phyloP scores from a whole-genome alignment of 2,888 invertebrate species.

The Embidobia sp. region DNA sequence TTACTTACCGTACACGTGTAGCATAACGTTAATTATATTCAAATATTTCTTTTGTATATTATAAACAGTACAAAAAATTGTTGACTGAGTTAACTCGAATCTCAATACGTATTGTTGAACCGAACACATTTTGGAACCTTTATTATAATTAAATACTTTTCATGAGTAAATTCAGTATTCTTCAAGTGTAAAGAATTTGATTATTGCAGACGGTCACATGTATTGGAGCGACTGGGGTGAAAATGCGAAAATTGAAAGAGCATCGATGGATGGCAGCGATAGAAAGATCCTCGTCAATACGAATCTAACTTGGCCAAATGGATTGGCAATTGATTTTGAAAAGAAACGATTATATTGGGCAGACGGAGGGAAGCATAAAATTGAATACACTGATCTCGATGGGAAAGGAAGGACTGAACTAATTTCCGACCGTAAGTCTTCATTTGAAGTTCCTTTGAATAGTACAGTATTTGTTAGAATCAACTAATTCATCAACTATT shows the following conservation, averaged over 20 bases:
- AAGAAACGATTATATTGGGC: slow-evolving; percentile 92
- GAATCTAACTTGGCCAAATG: slow-evolving; percentile 92
- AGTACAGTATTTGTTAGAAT: no score
- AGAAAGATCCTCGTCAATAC: slow-evolving; percentile 85
- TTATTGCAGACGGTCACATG: slow-evolving; percentile 87
- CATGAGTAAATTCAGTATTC: no score
- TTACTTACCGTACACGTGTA: no score
- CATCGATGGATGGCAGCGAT: slow-evolving; percentile 92
- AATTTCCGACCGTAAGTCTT: slow-evolving; percentile 81
- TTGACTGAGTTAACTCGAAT: no score
- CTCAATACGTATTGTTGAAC: no score
- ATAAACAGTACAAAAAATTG: no score
- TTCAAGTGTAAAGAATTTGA: background rate
- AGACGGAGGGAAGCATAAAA: slow-evolving; percentile 90
- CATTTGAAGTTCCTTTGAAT: background rate
- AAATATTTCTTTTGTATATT: no score
- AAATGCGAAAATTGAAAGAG: slow-evolving; percentile 90
- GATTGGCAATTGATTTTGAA: slow-evolving; percentile 90
- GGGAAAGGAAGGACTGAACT: slow-evolving; percentile 87
- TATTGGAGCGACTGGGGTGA: slow-evolving; percentile 97
- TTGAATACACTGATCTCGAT: slow-evolving; percentile 91
- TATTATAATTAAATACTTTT: no score
- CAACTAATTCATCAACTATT: no score
- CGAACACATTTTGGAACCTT: no score
- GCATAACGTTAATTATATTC: no score